phyloP scores from a whole-genome alignment of 2,888 invertebrate species.

The Gari tellinella region DNA sequence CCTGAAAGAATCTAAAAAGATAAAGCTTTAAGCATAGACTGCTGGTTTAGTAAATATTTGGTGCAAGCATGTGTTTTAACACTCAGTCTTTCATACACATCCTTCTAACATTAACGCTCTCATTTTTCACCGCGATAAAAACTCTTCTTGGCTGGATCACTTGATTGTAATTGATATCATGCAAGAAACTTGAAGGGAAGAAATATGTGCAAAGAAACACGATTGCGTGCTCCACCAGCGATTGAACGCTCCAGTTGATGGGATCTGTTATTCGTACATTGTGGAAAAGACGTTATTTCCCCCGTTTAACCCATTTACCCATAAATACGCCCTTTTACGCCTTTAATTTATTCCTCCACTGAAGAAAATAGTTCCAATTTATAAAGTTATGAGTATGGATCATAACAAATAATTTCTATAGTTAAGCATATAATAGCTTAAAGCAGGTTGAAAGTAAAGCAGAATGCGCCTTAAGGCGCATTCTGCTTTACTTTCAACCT shows the following conservation, averaged over 20 bases:
- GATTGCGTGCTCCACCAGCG: constrained; percentile 7
- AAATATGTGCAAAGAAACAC: constrained; percentile 13
- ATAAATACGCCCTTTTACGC: too few relatives aligned
- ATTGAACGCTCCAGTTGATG: constrained; percentile 21
- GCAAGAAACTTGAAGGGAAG: constrained; percentile 8
- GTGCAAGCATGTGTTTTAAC: constrained; percentile 32
- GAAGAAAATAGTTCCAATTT: too few relatives aligned
- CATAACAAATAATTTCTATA: too few relatives aligned
- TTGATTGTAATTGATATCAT: constrained; percentile 39
- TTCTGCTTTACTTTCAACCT: too few relatives aligned
- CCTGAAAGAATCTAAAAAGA: not conserved
- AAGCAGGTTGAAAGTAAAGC: too few relatives aligned
- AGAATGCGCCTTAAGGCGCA: too few relatives aligned
- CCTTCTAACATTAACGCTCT: constrained; percentile 52
- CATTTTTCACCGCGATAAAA: constrained; percentile 65
- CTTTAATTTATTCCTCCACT: too few relatives aligned
- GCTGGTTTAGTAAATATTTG: not conserved
- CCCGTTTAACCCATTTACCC: too few relatives aligned
- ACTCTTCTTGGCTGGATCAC: constrained; percentile 28
- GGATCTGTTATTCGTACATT: too few relatives aligned
- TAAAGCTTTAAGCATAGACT: not conserved
- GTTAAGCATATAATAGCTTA: too few relatives aligned
- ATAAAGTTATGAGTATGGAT: too few relatives aligned
- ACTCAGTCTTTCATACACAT: constrained; percentile 24
- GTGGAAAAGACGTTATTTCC: too few relatives aligned